Evolutionary conservation across 2,888 invertebrate species (phyloP), one percentile per base, ranked within the genome.

Genomic region (Embidobia sp.): DNA sequence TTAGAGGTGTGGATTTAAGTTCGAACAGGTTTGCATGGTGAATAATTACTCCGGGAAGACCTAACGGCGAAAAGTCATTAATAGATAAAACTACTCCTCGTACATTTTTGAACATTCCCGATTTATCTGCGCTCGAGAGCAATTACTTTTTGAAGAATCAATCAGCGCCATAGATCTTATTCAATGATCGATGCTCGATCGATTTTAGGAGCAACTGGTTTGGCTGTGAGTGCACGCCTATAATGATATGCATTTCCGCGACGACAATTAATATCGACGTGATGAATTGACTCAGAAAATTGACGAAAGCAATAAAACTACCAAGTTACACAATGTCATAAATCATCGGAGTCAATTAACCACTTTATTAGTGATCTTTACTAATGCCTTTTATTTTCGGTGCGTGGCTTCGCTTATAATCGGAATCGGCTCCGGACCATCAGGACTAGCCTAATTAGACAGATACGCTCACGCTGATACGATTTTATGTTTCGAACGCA

Each of bases 231-330:
- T 42, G 11, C 33, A 3, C 1, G 27, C 11, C 13, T 4, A 11
- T 55, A 35, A 55, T 37, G 11, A 7, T 26, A 66, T 55, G 44
- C 11, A 31, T 31, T 67, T 55, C n/a, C 27, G 27, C 18, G 2
- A 37, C 11, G 18, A 37, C 33, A 35, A 27, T 66, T 67, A 67
- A 66, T 55, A 37, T 27, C 27, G 27, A 37, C 4, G 10, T 55
- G 46, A 66, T 55, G 37, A 66, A 66, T 66, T 33, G 46, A 15
- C n/a, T 48, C 29, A 27, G 29, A 37, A 29, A 48, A 57, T 27
- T 40, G 67, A 57, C 19, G 29, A 57, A 48, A 67, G 48, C 19
- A 48, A 67, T 57, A 55, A 55, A 55, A 67, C 48, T 67, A 67
- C 55, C 15, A 37, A 7, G 26, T 67, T 57, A 57, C 48, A 40